Percentiles rank a stretch among this genome's conserved stretches.
phyloP scores from a whole-genome alignment of 1,140 invertebrate genomes.

The Lepidotrigona ventralis region DNA sequence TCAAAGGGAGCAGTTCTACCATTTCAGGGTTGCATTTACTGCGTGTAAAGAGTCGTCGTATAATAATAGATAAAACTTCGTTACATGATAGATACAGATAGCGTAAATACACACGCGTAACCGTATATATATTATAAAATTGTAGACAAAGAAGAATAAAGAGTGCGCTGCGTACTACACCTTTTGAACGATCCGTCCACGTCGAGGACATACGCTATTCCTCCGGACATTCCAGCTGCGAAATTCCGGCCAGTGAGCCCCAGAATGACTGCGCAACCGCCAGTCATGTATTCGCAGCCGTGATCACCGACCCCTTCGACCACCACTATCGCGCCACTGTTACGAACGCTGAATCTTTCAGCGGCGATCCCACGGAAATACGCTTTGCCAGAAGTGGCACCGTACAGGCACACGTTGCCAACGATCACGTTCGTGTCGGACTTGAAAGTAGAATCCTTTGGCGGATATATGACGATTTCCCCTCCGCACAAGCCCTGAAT shows the following conservation, averaged over 20 bases:
- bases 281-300: conserved; percentile 99
- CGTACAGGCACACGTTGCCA: conserved; percentile 99
- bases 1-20: conserved; percentile 92
- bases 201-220: conserved; percentile 97
- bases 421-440: conserved; percentile 98
- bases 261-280: conserved; percentile 93
- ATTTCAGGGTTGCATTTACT: conserved; percentile 95
- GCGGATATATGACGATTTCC: conserved; percentile 96
- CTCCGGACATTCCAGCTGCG: conserved; percentile 99
- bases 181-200: conserved; percentile 90
- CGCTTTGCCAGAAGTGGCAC: conserved; percentile 95
- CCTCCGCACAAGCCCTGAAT: conserved; percentile 96
- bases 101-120: too few species aligned
- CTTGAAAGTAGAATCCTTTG: conserved; percentile 89
- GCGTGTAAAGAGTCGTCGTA: too few species aligned
- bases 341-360: conserved; percentile 98
- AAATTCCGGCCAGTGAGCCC: conserved; percentile 98
- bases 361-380: conserved; percentile 98
- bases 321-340: conserved; percentile 96
- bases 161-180: conserved; percentile 58
- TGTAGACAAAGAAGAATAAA: neutral
- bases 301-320: conserved; percentile 98
- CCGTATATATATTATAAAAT: too few species aligned
- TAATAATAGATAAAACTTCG: too few species aligned
- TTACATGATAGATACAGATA: too few species aligned